These are phyloP conservation scores for Macroteleia sp. DNA, from an alignment of 2,888 invertebrate species.

Conservation along the genomic window DNA sequence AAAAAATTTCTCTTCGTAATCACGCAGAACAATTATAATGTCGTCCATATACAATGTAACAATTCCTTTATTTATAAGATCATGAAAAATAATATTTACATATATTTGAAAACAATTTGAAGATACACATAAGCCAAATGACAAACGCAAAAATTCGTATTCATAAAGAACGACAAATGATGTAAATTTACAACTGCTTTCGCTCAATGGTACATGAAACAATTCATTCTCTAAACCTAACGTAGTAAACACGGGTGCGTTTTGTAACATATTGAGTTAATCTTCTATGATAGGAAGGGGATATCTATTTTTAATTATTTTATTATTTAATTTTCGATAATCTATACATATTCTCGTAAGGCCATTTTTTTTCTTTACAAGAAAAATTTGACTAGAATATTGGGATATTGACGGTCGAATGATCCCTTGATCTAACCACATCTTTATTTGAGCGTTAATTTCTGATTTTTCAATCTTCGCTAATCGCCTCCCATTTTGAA, in stretches of 20 bases:
- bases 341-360: neutral
- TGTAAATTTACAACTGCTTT: neutral
- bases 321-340: neutral
- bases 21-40: neutral
- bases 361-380: neutral
- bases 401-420: neutral
- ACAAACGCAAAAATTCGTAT: neutral
- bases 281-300: neutral
- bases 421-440: slow-evolving; percentile 1
- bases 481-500: too few species aligned
- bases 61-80: neutral
- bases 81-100: neutral
- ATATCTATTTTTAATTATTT: neutral
- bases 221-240: neutral
- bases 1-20: slow-evolving; percentile 12
- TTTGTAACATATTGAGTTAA: neutral
- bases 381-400: neutral
- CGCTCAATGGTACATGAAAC: neutral
- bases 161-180: neutral
- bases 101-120: neutral
- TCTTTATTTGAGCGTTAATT: too few species aligned
- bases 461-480: too few species aligned
- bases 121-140: slow-evolving; percentile 1
- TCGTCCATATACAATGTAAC: slow-evolving; percentile 2
- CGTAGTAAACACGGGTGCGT: neutral